A percentile compares a stretch with the other conserved stretches of the same genome.
Evolutionary conservation across 2,888 invertebrate species (phyloP).

Genomic region (Stomorhina lunata): DNA sequence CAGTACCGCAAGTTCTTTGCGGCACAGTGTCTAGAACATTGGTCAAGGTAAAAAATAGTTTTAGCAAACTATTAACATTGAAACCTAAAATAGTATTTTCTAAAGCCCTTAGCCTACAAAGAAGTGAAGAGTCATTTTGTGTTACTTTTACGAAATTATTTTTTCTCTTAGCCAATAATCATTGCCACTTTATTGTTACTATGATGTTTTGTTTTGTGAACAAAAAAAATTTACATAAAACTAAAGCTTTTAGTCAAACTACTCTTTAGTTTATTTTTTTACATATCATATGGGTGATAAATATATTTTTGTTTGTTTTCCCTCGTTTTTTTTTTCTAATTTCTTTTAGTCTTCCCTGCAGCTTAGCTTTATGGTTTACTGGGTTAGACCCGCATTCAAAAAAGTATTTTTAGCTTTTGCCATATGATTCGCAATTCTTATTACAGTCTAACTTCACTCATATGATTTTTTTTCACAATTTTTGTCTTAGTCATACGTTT

Average conservation of each 20-base stretch:
- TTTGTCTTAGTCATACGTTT: neutral
- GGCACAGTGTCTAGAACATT: neutral
- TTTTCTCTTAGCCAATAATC: neutral
- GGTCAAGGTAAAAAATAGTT: neutral
- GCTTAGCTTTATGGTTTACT: slow-evolving; percentile 11
- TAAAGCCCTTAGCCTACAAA: neutral
- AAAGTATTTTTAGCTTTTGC: slow-evolving; percentile 42
- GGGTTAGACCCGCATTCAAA: slow-evolving; percentile 55
- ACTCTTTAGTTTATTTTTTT: slow-evolving; percentile 35
- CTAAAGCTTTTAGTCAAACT: slow-evolving; percentile 24
- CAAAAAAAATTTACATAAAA: slow-evolving; percentile 32
- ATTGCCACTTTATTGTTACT: neutral
- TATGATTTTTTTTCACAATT: neutral
- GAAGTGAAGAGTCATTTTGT: neutral
- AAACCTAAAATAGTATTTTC: neutral
- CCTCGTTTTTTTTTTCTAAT: neutral
- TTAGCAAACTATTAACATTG: too few species aligned
- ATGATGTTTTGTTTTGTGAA: slow-evolving; percentile 12
- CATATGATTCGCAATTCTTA: slow-evolving; percentile 58
- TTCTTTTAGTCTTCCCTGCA: neutral
- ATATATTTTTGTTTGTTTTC: slow-evolving; percentile 27
- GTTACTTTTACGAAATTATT: neutral
- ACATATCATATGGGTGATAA: slow-evolving; percentile 29
- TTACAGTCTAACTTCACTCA: slow-evolving; percentile 24
- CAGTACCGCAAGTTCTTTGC: neutral